These are phyloP conservation scores for Oreotragus oreotragus DNA, from an alignment of 2,113 vertebrate species.

Conservation along the genomic window DNA sequence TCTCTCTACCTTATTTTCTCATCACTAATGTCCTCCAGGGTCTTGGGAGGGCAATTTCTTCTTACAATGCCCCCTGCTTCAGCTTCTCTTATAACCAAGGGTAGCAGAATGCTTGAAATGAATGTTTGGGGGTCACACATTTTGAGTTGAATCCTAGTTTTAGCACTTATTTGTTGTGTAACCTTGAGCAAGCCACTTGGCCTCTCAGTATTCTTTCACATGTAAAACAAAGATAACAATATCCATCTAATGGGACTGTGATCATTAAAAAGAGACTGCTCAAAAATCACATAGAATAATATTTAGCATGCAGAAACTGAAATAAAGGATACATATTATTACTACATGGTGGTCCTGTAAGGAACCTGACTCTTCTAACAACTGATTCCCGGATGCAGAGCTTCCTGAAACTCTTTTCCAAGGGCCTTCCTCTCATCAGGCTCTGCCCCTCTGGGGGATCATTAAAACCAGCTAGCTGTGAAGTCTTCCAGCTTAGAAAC, in stretches of 20 bases:
- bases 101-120: background rate
- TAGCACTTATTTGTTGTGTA: background rate
- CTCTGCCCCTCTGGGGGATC: background rate
- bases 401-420: slow-evolving; percentile 13
- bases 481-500: background rate
- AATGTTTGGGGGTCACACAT: background rate
- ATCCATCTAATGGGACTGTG: background rate
- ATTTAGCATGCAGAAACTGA: background rate
- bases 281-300: slow-evolving; percentile 12
- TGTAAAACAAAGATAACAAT: slow-evolving; percentile 13
- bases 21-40: background rate
- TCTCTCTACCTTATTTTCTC: slow-evolving; percentile 15
- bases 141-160: background rate
- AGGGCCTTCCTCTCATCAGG: background rate
- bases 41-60: background rate
- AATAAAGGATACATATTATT: background rate
- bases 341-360: background rate
- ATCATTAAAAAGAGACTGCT: background rate
- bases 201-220: background rate
- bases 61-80: background rate
- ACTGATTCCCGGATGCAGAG: background rate
- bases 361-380: background rate
- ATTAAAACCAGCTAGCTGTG: background rate
- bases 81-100: background rate
- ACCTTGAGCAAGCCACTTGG: background rate